These are phyloP conservation scores for Zalophus californianus DNA, from an alignment of 2,797 vertebrate species.

Conservation along the genomic window DNA sequence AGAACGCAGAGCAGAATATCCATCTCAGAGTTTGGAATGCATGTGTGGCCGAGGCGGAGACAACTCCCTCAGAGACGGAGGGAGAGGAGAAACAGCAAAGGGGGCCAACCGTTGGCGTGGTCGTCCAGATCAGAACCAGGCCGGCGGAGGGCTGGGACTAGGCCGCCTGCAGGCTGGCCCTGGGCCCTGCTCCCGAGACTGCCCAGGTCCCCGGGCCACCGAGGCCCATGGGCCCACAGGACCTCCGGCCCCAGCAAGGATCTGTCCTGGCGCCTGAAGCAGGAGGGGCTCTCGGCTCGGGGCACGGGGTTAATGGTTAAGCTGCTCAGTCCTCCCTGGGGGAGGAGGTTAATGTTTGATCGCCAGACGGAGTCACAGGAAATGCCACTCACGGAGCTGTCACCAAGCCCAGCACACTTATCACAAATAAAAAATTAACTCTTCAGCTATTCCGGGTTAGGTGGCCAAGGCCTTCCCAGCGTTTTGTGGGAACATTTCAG, in stretches of 20 bases:
- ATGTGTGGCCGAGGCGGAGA: neutral
- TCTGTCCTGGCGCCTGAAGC: neutral
- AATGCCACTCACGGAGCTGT: constrained; percentile 51
- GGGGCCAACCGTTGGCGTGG: neutral
- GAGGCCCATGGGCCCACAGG: neutral
- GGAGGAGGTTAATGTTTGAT: constrained; percentile 76
- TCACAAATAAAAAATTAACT: constrained; percentile 75
- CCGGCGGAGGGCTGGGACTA: neutral
- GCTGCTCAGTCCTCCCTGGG: neutral
- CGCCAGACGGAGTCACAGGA: constrained; percentile 51
- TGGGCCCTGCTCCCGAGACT: neutral
- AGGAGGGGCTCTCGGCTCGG: neutral
- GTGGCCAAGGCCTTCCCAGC: constrained; percentile 35
- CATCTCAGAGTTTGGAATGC: accelerated
- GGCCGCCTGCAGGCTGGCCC: neutral
- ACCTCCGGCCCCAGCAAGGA: neutral
- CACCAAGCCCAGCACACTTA: constrained; percentile 9
- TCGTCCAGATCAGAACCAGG: neutral
- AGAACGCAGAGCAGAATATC: neutral
- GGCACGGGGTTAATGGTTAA: constrained; percentile 69
- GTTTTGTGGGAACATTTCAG: constrained; percentile 56
- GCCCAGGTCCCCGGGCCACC: neutral
- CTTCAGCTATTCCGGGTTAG: constrained; percentile 47
- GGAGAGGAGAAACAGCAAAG: neutral
- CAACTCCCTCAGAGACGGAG: neutral